A percentile compares a stretch with the other conserved stretches of the same genome.
These are phyloP conservation scores for Nesoenas mayeri DNA, from an alignment of 2,113 vertebrate genomes.

Conservation along the genomic window DNA sequence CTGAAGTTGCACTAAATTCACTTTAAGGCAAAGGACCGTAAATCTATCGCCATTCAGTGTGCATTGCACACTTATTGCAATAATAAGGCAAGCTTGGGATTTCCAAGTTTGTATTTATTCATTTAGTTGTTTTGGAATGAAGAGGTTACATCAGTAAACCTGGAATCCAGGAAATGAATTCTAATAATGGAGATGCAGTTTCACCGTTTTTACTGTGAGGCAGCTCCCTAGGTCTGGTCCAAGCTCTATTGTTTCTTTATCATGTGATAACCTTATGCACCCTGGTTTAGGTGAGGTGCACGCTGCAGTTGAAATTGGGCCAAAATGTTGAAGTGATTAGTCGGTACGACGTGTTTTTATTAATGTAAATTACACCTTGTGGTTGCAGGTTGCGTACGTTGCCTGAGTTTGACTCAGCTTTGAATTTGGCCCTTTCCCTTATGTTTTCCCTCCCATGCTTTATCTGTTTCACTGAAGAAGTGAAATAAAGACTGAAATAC, in stretches of 20 bases:
- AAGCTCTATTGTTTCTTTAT: not conserved
- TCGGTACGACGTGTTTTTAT: not conserved
- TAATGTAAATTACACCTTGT: not conserved
- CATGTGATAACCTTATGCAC: not conserved
- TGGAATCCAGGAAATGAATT: not conserved
- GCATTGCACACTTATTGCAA: not conserved
- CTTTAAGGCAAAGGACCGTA: not conserved
- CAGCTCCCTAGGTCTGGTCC: not conserved
- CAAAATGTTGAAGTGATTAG: not conserved
- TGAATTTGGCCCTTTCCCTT: not conserved
- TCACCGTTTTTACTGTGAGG: not conserved
- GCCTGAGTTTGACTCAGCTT: not conserved
- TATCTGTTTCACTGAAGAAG: not conserved
- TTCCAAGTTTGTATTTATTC: not conserved
- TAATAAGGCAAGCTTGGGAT: not conserved
- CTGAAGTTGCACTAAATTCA: not conserved
- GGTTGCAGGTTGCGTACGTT: fast-evolving
- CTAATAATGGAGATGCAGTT: not conserved
- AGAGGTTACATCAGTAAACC: not conserved
- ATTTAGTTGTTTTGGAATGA: not conserved
- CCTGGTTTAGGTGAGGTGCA: not conserved
- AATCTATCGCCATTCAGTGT: not conserved
- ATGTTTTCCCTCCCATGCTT: not conserved
- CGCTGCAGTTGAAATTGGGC: not conserved
- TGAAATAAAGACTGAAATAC: not conserved